Base-by-base conservation (phyloP, 2,113 vertebrate species). In the Gymnogyps californianus region DNA sequence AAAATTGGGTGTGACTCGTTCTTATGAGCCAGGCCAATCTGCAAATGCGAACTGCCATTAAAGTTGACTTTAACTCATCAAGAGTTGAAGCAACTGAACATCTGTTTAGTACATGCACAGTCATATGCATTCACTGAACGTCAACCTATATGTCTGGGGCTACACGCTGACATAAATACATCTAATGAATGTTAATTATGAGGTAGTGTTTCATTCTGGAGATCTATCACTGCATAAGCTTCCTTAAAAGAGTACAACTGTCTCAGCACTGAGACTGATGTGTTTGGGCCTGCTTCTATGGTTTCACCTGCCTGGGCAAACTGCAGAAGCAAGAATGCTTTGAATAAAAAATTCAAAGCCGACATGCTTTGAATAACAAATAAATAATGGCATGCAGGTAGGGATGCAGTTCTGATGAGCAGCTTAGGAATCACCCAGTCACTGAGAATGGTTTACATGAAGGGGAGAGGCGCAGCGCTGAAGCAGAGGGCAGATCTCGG, bases 291-390 rank as follows among this genome's bases (percentile, higher is more conserved):
- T 94, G 94, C 42, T 96, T 31, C 77, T 89, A 32, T 0, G 4
- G 81, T 42, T 93, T 89, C n/a, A n/a, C 93, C 85, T 92, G 87
- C 47, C 86, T 0, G 0, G 83, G 81, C 89, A 94, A 93, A 95
- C 36, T 79, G 77, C 58, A 92, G 57, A 82, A 87, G 47, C 52
- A 91, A 72, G 81, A 95, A 89, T 52, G 58, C 44, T 96, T 91
- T 92, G 89, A 96, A 96, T 91, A 89, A 94, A 86, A 83, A 49
- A 76, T 67, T 81, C 86, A 94, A 95, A 89, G 80, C 91, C 4
- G 10, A 47, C 65, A 26, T 47, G 65, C 57, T 96, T 93, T 91
- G 80, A 94, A 93, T 95, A 89, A 71, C 86, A 95, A 95, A 89
- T 59, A 84, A 83, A 87, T 91, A 94, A 66, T 89, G 57, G 40